These are phyloP conservation scores for Cephus cinctus DNA, from an alignment of 1,140 invertebrate species.

Conservation along the genomic window DNA sequence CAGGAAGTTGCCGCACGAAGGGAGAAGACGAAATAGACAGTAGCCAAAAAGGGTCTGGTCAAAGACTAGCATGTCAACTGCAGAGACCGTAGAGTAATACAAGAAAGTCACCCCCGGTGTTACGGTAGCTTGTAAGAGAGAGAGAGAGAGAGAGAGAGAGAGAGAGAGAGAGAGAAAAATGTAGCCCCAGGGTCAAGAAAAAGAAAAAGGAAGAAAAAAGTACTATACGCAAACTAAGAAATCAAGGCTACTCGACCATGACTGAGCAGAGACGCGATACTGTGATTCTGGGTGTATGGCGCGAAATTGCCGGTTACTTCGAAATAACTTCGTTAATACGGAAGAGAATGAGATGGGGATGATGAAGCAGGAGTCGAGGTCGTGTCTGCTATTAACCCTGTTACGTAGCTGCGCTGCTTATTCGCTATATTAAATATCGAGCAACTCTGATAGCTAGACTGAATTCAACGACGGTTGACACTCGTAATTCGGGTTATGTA, in stretches of 20 bases:
- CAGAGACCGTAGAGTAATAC: neutral
- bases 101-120: neutral
- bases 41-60: neutral
- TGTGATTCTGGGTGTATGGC: too few relatives aligned
- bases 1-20: neutral
- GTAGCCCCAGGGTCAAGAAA: too few relatives aligned
- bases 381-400: slow-evolving; percentile 12
- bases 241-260: too few relatives aligned
- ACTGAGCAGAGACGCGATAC: too few relatives aligned
- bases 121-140: too few relatives aligned
- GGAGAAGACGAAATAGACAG: neutral
- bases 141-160: too few relatives aligned
- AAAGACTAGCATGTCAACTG: slow-evolving; percentile 12
- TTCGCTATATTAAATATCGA: slow-evolving; percentile 3
- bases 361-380: too few relatives aligned
- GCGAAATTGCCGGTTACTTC: slow-evolving; percentile 28
- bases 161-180: too few relatives aligned
- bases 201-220: too few relatives aligned
- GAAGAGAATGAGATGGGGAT: slow-evolving; percentile 21
- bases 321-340: slow-evolving; percentile 36
- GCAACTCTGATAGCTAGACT: neutral
- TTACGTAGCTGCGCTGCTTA: slow-evolving; percentile 12
- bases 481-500: slow-evolving; percentile 7
- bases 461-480: neutral
- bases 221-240: too few relatives aligned